A percentile compares a stretch with the other conserved stretches of the same genome.
Conservation (phyloP, 2,113 vertebrate species). For the Mirounga angustirostris region DNA sequence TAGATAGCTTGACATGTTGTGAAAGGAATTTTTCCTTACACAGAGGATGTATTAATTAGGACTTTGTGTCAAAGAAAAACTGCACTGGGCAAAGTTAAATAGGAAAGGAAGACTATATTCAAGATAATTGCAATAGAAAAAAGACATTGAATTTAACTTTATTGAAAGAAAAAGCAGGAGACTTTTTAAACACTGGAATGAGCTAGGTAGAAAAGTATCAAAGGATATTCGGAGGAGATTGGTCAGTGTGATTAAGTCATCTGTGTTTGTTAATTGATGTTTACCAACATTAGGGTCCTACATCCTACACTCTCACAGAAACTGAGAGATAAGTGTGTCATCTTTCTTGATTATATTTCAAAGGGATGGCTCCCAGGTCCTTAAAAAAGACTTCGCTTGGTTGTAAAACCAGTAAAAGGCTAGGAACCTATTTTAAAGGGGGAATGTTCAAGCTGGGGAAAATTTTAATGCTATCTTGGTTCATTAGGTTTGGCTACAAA, state of each 20-base stretch:
- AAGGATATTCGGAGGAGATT: not conserved
- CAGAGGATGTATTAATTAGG: not conserved
- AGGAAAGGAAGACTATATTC: not conserved
- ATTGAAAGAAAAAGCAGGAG: not conserved
- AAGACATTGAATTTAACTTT: not conserved
- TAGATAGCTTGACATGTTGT: not conserved
- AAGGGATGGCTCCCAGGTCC: not conserved
- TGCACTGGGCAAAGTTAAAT: not conserved
- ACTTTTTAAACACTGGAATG: not conserved
- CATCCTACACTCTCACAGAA: not conserved
- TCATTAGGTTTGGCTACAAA: not conserved
- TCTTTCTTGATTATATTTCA: not conserved
- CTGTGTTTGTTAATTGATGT: not conserved
- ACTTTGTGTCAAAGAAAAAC: not conserved
- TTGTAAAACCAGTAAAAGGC: not conserved
- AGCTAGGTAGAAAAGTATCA: not conserved
- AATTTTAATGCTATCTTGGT: not conserved
- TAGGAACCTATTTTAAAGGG: not conserved
- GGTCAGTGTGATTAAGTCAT: not conserved
- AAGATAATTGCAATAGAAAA: not conserved
- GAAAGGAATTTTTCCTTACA: not conserved
- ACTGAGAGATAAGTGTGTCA: not conserved
- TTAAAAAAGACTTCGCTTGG: not conserved
- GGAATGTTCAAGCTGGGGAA: not conserved
- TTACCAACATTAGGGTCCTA: not conserved